Evolutionary conservation across 92 coral and sea anemone genomes (phyloP).

Genomic region (Palythoa grandis): DNA sequence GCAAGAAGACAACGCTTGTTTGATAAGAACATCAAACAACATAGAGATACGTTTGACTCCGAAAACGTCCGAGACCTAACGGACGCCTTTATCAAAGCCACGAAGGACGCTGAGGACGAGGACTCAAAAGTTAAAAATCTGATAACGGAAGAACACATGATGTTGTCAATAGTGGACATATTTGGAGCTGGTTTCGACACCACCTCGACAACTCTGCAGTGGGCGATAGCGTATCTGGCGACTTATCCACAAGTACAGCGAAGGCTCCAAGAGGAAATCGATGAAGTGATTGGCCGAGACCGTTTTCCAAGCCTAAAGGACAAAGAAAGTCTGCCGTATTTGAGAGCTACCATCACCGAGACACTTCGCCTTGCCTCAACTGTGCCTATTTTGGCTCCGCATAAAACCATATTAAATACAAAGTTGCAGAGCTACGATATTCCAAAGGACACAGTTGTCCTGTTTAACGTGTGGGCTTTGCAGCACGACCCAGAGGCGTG

Average conservation of each 20-base stretch:
- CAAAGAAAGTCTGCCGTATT: constrained; percentile 49
- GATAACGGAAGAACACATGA: constrained; percentile 65
- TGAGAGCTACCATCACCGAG: constrained; percentile 67
- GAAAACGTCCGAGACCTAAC: constrained; percentile 59
- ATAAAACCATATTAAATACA: constrained; percentile 51
- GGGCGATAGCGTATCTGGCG: constrained; percentile 60
- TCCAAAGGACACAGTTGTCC: constrained; percentile 69
- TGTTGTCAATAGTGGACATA: constrained; percentile 58
- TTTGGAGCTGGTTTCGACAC: constrained; percentile 74
- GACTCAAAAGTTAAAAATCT: constrained; percentile 28
- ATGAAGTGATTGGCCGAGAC: constrained; percentile 47
- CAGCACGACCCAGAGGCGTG: constrained; percentile 69
- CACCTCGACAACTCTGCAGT: constrained; percentile 64
- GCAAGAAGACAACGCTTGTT: constrained; percentile 41
- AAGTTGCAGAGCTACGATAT: constrained; percentile 62
- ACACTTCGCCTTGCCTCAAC: constrained; percentile 52
- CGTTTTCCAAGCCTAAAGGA: constrained; percentile 61
- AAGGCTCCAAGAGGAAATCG: constrained; percentile 60
- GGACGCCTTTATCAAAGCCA: constrained; percentile 67
- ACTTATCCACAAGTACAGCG: constrained; percentile 57
- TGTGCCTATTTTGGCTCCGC: constrained; percentile 54
- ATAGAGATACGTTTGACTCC: constrained; percentile 41
- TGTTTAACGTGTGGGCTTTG: constrained; percentile 77
- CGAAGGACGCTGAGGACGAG: constrained; percentile 47
- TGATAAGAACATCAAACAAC: constrained; percentile 44